Conservation (phyloP, 2,797 vertebrate genomes). For the Oreochromis mossambicus region DNA sequence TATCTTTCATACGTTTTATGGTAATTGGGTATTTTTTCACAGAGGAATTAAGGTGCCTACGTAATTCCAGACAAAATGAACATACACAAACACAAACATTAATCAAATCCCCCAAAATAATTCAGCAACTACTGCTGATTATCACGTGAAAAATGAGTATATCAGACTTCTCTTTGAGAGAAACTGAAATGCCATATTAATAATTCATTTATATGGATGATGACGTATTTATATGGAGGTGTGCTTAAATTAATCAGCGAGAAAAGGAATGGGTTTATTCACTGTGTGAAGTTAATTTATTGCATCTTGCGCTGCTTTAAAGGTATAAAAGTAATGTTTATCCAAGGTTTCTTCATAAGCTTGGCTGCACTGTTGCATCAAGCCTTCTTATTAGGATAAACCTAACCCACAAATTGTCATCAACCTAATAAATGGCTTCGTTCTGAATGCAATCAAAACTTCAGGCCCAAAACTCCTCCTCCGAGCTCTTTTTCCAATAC, state of each 20-base stretch:
- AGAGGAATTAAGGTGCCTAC: slow-evolving; percentile 70
- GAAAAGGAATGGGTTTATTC: slow-evolving; percentile 16
- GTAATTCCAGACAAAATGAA: slow-evolving; percentile 71
- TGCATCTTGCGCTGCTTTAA: background rate
- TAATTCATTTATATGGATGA: slow-evolving; percentile 29
- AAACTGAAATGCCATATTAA: slow-evolving; percentile 25
- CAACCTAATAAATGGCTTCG: slow-evolving; percentile 37
- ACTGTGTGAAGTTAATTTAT: background rate
- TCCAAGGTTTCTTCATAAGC: slow-evolving; percentile 19
- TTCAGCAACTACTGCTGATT: slow-evolving; percentile 45
- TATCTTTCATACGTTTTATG: slow-evolving; percentile 80
- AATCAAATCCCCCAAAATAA: slow-evolving; percentile 70
- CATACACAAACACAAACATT: slow-evolving; percentile 71
- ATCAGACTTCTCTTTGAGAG: slow-evolving; percentile 24
- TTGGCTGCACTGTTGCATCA: background rate
- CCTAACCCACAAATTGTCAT: background rate
- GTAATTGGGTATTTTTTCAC: slow-evolving; percentile 76
- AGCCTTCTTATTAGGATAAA: slow-evolving; percentile 6
- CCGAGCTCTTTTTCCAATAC: slow-evolving; percentile 38
- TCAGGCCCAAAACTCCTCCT: background rate
- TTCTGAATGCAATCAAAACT: slow-evolving; percentile 44
- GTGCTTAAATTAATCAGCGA: slow-evolving; percentile 8
- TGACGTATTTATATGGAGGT: slow-evolving; percentile 17
- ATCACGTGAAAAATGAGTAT: slow-evolving; percentile 34
- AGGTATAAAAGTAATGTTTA: background rate